phyloP scores from a whole-genome alignment of 92 coral and sea anemone genomes.

The Epizoanthus illoricatus region DNA sequence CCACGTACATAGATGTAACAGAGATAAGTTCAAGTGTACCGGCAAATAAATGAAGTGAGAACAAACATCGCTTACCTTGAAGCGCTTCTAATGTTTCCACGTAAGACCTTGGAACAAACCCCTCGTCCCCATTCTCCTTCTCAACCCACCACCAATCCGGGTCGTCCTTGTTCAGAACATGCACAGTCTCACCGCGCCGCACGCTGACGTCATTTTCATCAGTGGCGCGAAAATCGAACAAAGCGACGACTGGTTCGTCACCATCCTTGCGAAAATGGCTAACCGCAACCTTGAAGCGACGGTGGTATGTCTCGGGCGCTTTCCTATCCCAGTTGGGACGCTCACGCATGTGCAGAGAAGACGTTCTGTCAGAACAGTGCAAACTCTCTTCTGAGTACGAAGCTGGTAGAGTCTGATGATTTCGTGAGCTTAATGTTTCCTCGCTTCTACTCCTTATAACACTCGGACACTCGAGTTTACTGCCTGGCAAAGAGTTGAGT shows the following conservation, averaged over 20 bases:
- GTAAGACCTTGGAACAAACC: constrained; percentile 74
- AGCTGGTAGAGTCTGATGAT: constrained; percentile 6
- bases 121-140: constrained; percentile 66
- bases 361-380: constrained; percentile 34
- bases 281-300: constrained; percentile 65
- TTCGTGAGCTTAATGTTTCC: constrained; percentile 41
- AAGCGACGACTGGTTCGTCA: constrained; percentile 59
- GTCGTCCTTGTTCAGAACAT: constrained; percentile 76
- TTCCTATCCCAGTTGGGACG: background rate
- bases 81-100: constrained; percentile 24
- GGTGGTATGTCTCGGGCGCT: constrained; percentile 67
- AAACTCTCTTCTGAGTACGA: constrained; percentile 9
- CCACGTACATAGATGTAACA: too few species aligned
- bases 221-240: constrained; percentile 67
- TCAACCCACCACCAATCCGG: constrained; percentile 88
- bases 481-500: constrained; percentile 39
- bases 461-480: constrained; percentile 12
- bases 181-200: constrained; percentile 67
- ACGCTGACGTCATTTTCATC: constrained; percentile 81
- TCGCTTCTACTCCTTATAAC: constrained; percentile 40
- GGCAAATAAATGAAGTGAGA: too few species aligned
- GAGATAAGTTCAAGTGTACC: too few species aligned
- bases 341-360: background rate
- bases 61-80: constrained; percentile 34
- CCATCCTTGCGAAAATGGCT: constrained; percentile 68